phyloP scores from a whole-genome alignment of 2,797 vertebrate species.

The Argentina silus region DNA sequence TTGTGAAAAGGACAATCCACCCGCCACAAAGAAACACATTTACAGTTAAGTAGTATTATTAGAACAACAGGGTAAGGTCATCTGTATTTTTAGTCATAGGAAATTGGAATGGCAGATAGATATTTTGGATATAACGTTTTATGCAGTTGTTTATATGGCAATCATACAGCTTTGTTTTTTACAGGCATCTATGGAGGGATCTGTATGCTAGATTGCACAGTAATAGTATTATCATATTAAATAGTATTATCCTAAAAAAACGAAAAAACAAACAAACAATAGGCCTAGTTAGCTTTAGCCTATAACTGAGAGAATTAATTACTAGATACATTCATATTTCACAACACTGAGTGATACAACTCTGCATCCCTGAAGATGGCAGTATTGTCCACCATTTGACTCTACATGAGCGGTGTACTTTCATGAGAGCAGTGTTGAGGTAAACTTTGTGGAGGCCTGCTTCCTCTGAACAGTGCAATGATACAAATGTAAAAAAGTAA shows the following conservation, averaged over 20 bases:
- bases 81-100: too few relatives aligned
- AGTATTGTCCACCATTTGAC: constrained; percentile 47
- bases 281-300: not conserved
- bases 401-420: too few relatives aligned
- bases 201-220: too few relatives aligned
- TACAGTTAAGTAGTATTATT: constrained; percentile 39
- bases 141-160: too few relatives aligned
- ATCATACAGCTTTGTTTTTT: too few relatives aligned
- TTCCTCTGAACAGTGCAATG: too few relatives aligned
- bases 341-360: constrained; percentile 17
- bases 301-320: constrained; percentile 24
- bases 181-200: too few relatives aligned
- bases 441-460: too few relatives aligned
- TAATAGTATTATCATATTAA: not conserved
- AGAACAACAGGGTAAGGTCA: not conserved
- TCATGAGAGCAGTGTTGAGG: too few relatives aligned
- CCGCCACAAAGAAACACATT: constrained; percentile 68
- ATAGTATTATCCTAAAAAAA: constrained; percentile 12
- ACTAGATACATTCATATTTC: not conserved
- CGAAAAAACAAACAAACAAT: not conserved
- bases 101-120: not conserved
- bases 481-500: too few relatives aligned
- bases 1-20: constrained; percentile 50
- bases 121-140: constrained; percentile 11
- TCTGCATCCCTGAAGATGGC: constrained; percentile 60